Base-by-base conservation (phyloP, 2,113 vertebrate genomes). In the Cnemophilus loriae region DNA sequence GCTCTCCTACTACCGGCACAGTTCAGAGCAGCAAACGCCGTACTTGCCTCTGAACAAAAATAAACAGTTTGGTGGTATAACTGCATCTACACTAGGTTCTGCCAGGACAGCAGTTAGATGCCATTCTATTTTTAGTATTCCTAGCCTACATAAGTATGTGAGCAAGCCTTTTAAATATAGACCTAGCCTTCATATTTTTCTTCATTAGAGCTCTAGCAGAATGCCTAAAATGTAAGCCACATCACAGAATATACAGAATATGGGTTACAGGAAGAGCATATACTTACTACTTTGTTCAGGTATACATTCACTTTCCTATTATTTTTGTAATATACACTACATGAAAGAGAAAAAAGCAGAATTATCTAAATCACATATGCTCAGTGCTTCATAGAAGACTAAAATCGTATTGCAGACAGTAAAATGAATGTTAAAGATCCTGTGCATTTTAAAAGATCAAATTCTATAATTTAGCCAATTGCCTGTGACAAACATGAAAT, bases 131-230 rank as follows among this genome's bases (percentile, higher is more conserved):
- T 96, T 95, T 93, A 97, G 96, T 87, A 42, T 84, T 90, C 57
- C 65, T 94, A 96, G 79, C 88, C 93, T 84, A 96, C 95, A 95
- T 90, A 95, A 94, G 76, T 87, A 76, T 95, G 90, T 75, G 65
- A 97, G 80, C 86, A 96, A 94, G 83, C 61, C 69, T 91, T 84
- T 94, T 89, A 96, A 94, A 95, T 96, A 94, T 92, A 96, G 92
- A 77, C 41, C 21, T 46, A 95, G 90, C 28, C 59, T 93, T 93
- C 88, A 46, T 75, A 86, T 87, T 96, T 95, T 94, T 90, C 90
- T 93, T 89, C 83, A 87, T 94, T 93, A 97, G 83, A 78, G 35
- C 61, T 84, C 61, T 50, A 95, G 87, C 65, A 91, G 77, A 91
- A 87, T 61, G 77, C 22, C 81, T 79, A 69, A 90, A 78, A 91